phyloP scores from a whole-genome alignment of 2,888 invertebrate genomes.

The Cynaeus angustus region DNA sequence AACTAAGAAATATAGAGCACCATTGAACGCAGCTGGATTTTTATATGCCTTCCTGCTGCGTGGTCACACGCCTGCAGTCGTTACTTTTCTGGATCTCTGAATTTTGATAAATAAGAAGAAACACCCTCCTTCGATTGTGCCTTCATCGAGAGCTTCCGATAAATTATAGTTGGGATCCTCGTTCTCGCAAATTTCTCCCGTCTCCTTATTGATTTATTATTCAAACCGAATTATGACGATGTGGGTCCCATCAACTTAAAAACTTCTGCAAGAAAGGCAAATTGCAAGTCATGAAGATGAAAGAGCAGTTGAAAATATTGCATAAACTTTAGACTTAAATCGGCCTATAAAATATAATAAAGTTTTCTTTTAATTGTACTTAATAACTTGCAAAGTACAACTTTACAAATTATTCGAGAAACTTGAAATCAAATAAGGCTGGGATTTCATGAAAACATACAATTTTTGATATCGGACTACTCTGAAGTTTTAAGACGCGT shows the following conservation, averaged over 20 bases:
- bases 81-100: conserved; percentile 25
- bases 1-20: conserved; percentile 57
- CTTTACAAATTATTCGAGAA: no score
- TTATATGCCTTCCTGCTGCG: conserved; percentile 48
- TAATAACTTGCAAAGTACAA: background rate
- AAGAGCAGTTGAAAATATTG: conserved; percentile 6
- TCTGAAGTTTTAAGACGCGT: no score
- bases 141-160: conserved; percentile 1
- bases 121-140: conserved; percentile 13
- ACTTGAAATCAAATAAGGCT: no score
- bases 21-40: conserved; percentile 52
- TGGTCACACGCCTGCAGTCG: conserved; percentile 46
- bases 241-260: conserved; percentile 13
- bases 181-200: conserved; percentile 12
- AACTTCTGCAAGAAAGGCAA: conserved; percentile 5
- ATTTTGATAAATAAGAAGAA: conserved; percentile 38
- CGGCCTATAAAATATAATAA: conserved; percentile 1
- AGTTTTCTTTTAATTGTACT: no score
- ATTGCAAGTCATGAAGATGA: conserved; percentile 25
- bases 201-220: conserved; percentile 31
- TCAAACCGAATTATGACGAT: conserved; percentile 27
- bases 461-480: no score
- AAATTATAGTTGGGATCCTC: conserved; percentile 13
- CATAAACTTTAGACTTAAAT: conserved; percentile 5
- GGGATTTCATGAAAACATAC: no score